These are phyloP conservation scores for Gnathonemus echidnorhynchus DNA, from an alignment of 2,113 vertebrate genomes.

Conservation along the genomic window DNA sequence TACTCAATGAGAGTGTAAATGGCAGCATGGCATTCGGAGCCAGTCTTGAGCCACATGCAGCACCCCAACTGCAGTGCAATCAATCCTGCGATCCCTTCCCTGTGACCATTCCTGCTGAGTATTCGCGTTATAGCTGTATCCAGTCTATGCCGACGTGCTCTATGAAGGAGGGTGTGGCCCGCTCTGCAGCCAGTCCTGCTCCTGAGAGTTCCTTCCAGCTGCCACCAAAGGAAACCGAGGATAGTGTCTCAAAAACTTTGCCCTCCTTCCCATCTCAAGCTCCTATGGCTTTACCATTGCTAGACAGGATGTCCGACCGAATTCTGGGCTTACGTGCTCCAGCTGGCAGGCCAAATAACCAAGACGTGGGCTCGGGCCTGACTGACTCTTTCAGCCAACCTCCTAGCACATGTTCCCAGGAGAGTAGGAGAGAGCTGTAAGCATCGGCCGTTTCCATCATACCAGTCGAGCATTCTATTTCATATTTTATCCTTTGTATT, in stretches of 20 bases:
- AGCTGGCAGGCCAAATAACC: not conserved
- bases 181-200: not conserved
- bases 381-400: not conserved
- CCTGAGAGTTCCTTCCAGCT: not conserved
- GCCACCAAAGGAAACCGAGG: not conserved
- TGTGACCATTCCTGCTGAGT: no score
- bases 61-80: not conserved
- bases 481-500: not conserved
- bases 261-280: not conserved
- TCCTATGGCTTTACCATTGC: not conserved
- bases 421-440: constrained; percentile 19
- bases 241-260: not conserved
- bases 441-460: not conserved
- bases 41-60: not conserved
- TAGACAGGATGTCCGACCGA: not conserved
- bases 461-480: not conserved
- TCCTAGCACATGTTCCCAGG: constrained; percentile 11
- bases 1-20: not conserved
- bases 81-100: not conserved
- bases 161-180: not conserved
- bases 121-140: not conserved
- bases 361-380: not conserved
- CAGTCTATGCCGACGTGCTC: not conserved
- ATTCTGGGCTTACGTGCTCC: not conserved
- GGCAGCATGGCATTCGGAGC: not conserved